These are phyloP conservation scores for Spicauda simplicius DNA, from an alignment of 2,888 invertebrate genomes.

Conservation along the genomic window DNA sequence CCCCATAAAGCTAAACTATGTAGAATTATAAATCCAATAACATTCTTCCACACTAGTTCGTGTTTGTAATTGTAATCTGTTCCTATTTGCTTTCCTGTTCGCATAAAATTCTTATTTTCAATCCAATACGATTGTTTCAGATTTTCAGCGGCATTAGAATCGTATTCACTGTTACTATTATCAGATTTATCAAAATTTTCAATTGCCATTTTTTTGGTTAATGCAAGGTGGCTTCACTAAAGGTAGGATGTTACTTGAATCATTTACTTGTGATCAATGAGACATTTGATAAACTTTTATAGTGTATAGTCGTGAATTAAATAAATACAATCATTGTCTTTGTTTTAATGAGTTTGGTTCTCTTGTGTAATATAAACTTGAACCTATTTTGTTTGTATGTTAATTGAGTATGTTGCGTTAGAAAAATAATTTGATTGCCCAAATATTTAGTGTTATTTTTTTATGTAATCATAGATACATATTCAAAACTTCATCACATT, in stretches of 20 bases:
- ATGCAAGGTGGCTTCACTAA: neutral
- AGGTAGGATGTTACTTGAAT: neutral
- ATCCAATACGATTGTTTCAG: slow-evolving; percentile 15
- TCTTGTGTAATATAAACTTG: slow-evolving; percentile 41
- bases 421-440: slow-evolving; percentile 18
- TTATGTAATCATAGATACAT: too few species aligned
- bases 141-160: neutral
- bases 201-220: slow-evolving; percentile 5
- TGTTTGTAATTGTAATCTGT: slow-evolving; percentile 68
- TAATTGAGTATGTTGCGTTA: slow-evolving; percentile 33
- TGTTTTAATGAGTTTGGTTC: slow-evolving; percentile 13
- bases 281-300: slow-evolving; percentile 5
- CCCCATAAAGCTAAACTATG: slow-evolving; percentile 83
- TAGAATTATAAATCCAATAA: slow-evolving; percentile 83
- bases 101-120: slow-evolving; percentile 3
- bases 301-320: neutral
- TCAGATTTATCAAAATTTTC: neutral
- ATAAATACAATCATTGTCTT: slow-evolving; percentile 27
- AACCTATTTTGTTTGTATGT: slow-evolving; percentile 41
- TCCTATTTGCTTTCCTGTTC: slow-evolving; percentile 52
- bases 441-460: neutral
- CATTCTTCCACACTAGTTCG: slow-evolving; percentile 87
- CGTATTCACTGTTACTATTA: neutral
- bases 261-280: neutral
- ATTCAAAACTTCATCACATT: too few species aligned